These are phyloP conservation scores for Pseudococcus viburni DNA, from an alignment of 2,888 invertebrate species.

Conservation along the genomic window DNA sequence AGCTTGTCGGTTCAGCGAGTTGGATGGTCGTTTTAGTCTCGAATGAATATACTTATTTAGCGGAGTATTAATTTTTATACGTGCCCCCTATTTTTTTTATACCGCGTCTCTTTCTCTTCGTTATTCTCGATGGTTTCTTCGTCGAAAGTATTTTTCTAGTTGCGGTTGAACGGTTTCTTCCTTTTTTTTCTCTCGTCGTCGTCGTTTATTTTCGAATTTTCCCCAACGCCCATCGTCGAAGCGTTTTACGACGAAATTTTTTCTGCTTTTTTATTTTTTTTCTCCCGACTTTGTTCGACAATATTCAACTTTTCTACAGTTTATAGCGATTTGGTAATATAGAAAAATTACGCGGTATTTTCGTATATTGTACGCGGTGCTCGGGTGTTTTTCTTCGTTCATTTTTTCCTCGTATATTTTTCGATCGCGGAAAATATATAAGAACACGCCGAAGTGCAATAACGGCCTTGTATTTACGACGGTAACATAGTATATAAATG, in stretches of 20 bases:
- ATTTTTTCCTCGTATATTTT: not conserved
- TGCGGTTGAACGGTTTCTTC: constrained; percentile 14
- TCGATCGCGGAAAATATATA: not conserved
- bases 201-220: not conserved
- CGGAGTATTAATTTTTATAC: not conserved
- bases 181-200: not conserved
- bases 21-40: not conserved
- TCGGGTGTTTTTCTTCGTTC: not conserved
- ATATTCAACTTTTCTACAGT: not conserved
- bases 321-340: constrained; percentile 28
- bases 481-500: not conserved
- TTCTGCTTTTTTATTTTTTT: not conserved
- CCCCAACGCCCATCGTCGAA: not conserved
- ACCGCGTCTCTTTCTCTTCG: not conserved
- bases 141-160: not conserved
- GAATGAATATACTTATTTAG: constrained; percentile 30
- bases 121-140: not conserved
- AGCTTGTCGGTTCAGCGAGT: not conserved
- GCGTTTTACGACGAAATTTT: constrained; percentile 23
- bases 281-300: not conserved
- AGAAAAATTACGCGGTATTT: not conserved
- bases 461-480: not conserved
- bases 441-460: not conserved
- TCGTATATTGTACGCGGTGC: not conserved
- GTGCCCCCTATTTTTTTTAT: not conserved